These are phyloP conservation scores for Parasteatoda tepidariorum DNA, from an alignment of 1,140 invertebrate genomes.

Conservation along the genomic window DNA sequence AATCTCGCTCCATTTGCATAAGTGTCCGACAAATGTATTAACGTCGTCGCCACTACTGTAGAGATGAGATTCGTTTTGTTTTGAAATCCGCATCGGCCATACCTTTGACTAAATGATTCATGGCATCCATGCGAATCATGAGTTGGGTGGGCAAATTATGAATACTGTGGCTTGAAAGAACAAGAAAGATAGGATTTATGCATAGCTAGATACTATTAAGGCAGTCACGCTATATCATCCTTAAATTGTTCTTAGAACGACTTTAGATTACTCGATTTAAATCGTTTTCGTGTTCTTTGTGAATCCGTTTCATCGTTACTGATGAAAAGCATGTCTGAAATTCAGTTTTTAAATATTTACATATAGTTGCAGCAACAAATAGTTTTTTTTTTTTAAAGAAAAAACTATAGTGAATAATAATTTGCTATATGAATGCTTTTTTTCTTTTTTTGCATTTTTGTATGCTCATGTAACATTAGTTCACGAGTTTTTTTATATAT, in stretches of 20 bases:
- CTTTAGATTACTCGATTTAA: neutral
- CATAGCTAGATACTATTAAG: conserved; percentile 51
- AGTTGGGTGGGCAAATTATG: neutral
- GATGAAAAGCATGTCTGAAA: too few species aligned
- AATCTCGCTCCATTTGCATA: conserved; percentile 46
- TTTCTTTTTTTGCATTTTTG: too few species aligned
- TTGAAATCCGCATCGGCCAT: neutral
- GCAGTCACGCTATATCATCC: conserved; percentile 26
- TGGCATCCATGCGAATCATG: conserved; percentile 14
- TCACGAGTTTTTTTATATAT: too few species aligned
- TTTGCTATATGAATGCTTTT: too few species aligned
- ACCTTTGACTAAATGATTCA: conserved; percentile 44
- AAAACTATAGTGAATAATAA: too few species aligned
- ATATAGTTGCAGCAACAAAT: too few species aligned
- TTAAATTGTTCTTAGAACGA: neutral
- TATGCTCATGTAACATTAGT: too few species aligned
- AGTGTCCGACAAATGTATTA: conserved; percentile 35
- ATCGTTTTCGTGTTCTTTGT: too few species aligned
- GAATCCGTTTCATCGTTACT: too few species aligned
- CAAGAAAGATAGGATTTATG: conserved; percentile 47
- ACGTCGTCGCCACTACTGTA: neutral
- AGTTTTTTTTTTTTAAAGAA: too few species aligned
- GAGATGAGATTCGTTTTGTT: conserved; percentile 22
- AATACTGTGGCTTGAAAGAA: conserved; percentile 29
- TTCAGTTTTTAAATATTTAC: too few species aligned